A percentile compares a stretch with the other conserved stretches of the same genome.
These are phyloP conservation scores for Xenopus tropicalis DNA, from an alignment of 2,113 vertebrate genomes.

Conservation along the genomic window DNA sequence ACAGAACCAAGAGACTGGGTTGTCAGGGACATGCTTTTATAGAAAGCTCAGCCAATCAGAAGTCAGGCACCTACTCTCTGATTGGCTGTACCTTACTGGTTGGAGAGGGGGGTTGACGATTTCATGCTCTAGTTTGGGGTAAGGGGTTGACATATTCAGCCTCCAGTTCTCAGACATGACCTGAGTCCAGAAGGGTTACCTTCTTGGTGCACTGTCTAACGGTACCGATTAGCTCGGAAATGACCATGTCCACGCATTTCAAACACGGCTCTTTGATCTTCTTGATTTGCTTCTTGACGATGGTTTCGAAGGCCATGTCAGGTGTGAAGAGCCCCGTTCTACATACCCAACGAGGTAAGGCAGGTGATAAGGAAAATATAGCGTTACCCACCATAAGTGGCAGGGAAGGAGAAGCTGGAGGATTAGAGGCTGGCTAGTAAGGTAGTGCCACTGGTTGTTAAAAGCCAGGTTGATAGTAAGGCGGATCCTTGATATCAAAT, in stretches of 20 bases:
- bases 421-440: constrained; percentile 15
- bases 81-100: constrained; percentile 47
- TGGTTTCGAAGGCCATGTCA: constrained; percentile 99
- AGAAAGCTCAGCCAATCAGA: constrained; percentile 25
- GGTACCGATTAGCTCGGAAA: constrained; percentile 98
- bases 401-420: background rate
- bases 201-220: constrained; percentile 99
- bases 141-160: constrained; percentile 46
- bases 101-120: constrained; percentile 54
- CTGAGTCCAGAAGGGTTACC: constrained; percentile 62
- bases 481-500: background rate
- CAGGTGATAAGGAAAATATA: constrained; percentile 57
- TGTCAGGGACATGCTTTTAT: constrained; percentile 21
- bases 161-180: background rate
- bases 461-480: constrained; percentile 32
- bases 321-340: constrained; percentile 99
- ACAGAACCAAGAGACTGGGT: constrained; percentile 5
- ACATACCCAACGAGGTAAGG: constrained; percentile 67
- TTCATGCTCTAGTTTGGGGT: constrained; percentile 64
- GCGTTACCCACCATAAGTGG: constrained; percentile 52
- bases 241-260: constrained; percentile 99
- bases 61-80: constrained; percentile 32
- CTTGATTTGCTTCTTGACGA: constrained; percentile 99
- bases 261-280: constrained; percentile 99
- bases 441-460: constrained; percentile 36